Percentiles rank a stretch among this genome's conserved stretches.
Conservation (phyloP, 2,888 invertebrate genomes). For the Lepidochrysops patricia region DNA sequence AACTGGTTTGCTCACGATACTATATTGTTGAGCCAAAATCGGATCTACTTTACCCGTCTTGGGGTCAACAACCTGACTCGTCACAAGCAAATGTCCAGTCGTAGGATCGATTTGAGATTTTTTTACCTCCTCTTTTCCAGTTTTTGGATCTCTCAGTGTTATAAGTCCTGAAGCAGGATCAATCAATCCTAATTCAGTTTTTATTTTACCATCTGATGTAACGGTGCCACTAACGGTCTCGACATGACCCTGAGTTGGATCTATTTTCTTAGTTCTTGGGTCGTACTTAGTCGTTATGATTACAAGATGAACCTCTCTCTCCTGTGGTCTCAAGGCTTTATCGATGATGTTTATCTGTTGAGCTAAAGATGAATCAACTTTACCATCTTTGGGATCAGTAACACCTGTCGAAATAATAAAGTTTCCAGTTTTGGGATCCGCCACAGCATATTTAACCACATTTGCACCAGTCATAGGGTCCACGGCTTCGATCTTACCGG, state of each 20-base stretch:
- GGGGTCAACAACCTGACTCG: conserved; percentile 71
- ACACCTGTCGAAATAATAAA: conserved; percentile 70
- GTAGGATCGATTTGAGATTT: conserved; percentile 70
- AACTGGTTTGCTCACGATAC: conserved; percentile 59
- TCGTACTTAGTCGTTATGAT: conserved; percentile 77
- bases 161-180: conserved; percentile 76
- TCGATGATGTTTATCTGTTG: conserved; percentile 73
- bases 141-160: conserved; percentile 56
- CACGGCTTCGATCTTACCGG: conserved; percentile 69
- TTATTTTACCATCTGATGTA: conserved; percentile 64
- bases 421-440: conserved; percentile 72
- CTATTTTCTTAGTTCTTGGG: conserved; percentile 67
- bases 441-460: conserved; percentile 72
- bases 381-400: conserved; percentile 74
- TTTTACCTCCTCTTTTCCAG: conserved; percentile 73
- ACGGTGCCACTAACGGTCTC: conserved; percentile 76
- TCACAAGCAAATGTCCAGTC: conserved; percentile 73
- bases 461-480: conserved; percentile 73
- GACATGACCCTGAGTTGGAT: conserved; percentile 54
- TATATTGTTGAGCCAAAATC: conserved; percentile 67
- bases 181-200: conserved; percentile 78
- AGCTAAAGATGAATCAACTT: conserved; percentile 67
- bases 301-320: conserved; percentile 72
- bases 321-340: conserved; percentile 52
- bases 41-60: conserved; percentile 76